phyloP scores from a whole-genome alignment of 2,888 invertebrate genomes.

The Acronicta psi region DNA sequence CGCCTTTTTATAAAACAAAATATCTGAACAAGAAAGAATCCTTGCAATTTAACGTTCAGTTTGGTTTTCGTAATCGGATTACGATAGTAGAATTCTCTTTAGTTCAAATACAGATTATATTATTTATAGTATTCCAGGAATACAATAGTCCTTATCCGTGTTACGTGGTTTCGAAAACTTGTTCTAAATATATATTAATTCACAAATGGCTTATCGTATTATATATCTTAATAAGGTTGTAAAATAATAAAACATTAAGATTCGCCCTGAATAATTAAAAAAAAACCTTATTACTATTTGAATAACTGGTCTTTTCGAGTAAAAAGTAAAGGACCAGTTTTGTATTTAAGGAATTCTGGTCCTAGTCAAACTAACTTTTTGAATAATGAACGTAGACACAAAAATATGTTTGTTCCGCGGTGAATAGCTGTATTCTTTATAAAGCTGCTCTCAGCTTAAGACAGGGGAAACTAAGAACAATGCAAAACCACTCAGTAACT shows the following conservation, averaged over 20 bases:
- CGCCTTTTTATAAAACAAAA: no score
- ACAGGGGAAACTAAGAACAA: background rate
- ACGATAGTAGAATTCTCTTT: background rate
- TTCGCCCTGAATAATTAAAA: no score
- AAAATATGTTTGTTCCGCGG: no score
- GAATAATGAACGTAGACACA: no score
- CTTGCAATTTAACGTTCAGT: background rate
- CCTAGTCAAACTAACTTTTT: no score
- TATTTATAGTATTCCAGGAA: background rate
- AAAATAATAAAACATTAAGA: background rate
- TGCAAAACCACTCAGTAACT: background rate
- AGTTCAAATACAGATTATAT: background rate
- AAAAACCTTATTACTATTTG: no score
- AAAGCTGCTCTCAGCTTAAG: background rate
- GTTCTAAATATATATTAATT: background rate
- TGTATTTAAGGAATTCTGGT: no score
- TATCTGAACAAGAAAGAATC: no score
- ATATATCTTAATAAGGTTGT: background rate
- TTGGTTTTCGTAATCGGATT: background rate
- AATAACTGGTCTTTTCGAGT: no score
- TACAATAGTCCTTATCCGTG: background rate
- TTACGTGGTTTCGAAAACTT: background rate
- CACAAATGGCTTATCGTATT: background rate
- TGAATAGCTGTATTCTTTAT: background rate
- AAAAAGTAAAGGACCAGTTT: no score